Evolutionary conservation across 30 jellyfish, hydroid and myxozoan species (phyloP).

Genomic region (Clytia hemisphaerica): DNA sequence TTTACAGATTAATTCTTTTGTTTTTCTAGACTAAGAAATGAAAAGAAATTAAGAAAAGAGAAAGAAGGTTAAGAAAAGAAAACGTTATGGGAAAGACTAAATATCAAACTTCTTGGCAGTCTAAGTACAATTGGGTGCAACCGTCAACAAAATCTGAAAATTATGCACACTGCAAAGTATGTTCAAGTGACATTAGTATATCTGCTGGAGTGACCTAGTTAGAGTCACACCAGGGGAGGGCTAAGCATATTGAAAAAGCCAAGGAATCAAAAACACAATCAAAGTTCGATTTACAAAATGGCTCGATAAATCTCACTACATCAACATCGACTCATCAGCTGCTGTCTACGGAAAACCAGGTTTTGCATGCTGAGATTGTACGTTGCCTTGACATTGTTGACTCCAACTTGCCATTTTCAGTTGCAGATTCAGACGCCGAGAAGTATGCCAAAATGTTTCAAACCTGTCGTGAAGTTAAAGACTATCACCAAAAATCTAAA

Average conservation of each 20-base stretch:
- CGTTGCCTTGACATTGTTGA: neutral
- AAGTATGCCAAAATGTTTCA: neutral
- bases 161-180: neutral
- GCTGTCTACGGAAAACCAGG: slow-evolving; percentile 3
- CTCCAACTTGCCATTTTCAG: too few relatives aligned
- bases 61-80: too few relatives aligned
- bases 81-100: too few relatives aligned
- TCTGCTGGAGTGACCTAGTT: neutral
- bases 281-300: neutral
- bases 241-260: neutral
- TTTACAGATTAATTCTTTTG: neutral
- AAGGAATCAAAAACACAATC: neutral
- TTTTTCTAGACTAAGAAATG: neutral
- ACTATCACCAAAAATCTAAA: neutral
- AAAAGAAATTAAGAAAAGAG: neutral
- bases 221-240: neutral
- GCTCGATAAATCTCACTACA: neutral
- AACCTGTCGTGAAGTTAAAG: neutral
- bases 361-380: neutral
- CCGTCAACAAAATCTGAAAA: neutral
- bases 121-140: neutral
- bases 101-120: neutral
- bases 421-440: too few relatives aligned
- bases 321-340: neutral
- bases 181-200: neutral